A percentile compares a stretch with the other conserved stretches of the same genome.
Conservation (phyloP, 2,797 vertebrate species). For the Chrysocyon brachyurus region DNA sequence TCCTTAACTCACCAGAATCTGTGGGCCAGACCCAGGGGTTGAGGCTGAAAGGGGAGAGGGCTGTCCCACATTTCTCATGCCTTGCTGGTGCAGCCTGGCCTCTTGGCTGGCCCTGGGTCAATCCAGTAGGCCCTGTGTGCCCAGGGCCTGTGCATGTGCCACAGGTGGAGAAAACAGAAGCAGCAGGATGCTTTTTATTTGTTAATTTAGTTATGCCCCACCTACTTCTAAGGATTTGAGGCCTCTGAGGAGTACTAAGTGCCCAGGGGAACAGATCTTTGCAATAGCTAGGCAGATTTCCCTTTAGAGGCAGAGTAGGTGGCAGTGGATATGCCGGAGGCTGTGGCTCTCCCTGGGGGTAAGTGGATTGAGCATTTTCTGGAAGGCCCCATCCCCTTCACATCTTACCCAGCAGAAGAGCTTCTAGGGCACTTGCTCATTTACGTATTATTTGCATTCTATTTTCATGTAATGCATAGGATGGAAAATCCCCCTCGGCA, state of each 20-base stretch:
- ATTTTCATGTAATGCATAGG: conserved; percentile 45
- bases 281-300: neutral
- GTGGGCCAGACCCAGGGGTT: neutral
- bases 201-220: neutral
- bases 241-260: neutral
- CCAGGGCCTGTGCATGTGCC: neutral
- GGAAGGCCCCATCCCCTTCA: neutral
- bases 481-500: conserved; percentile 64
- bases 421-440: neutral
- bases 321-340: neutral
- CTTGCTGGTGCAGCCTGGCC: neutral
- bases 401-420: neutral
- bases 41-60: neutral
- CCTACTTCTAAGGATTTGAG: neutral
- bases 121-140: neutral
- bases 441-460: conserved; percentile 29
- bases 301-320: neutral
- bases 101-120: neutral
- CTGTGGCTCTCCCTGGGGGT: neutral
- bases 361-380: neutral
- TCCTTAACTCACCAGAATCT: neutral
- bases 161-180: neutral
- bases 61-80: neutral
- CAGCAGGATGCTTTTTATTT: neutral
- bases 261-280: neutral